These are phyloP conservation scores for Protaetia brevitarsis DNA, from an alignment of 1,140 invertebrate species.

Conservation along the genomic window DNA sequence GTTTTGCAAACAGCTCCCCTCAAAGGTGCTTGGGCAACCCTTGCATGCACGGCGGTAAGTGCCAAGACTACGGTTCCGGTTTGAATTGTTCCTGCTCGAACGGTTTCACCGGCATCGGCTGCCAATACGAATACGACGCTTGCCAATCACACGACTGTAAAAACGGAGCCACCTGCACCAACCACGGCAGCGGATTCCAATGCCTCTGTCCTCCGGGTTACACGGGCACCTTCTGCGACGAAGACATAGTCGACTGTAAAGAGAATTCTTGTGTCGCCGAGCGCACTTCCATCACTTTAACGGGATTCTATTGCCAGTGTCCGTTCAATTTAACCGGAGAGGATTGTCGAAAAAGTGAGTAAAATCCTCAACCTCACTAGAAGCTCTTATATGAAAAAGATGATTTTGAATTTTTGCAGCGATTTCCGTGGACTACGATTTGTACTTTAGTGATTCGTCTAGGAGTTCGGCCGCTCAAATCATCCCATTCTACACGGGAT, in stretches of 20 bases:
- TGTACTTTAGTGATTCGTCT: slow-evolving; percentile 88
- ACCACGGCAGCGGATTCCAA: slow-evolving; percentile 78
- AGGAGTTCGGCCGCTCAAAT: slow-evolving; percentile 85
- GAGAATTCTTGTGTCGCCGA: slow-evolving; percentile 92
- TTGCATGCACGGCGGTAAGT: slow-evolving; percentile 92
- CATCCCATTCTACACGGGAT: slow-evolving; percentile 81
- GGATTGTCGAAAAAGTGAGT: slow-evolving; percentile 87
- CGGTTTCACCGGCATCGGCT: slow-evolving; percentile 82
- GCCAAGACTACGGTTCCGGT: slow-evolving; percentile 92
- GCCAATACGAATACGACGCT: slow-evolving; percentile 91
- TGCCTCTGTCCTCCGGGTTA: slow-evolving; percentile 84
- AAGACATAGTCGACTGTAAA: slow-evolving; percentile 89
- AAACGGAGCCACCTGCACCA: slow-evolving; percentile 88
- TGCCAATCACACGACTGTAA: slow-evolving; percentile 84
- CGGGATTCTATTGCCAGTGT: slow-evolving; percentile 93
- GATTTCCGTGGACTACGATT: slow-evolving; percentile 93
- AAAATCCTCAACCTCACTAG: background rate
- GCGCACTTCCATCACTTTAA: slow-evolving; percentile 92
- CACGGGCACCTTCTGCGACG: slow-evolving; percentile 85
- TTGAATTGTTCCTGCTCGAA: slow-evolving; percentile 88
- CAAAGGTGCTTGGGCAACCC: slow-evolving; percentile 94
- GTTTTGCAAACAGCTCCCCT: slow-evolving; percentile 92
- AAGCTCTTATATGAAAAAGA: background rate
- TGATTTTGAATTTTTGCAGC: slow-evolving; percentile 56
- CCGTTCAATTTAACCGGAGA: slow-evolving; percentile 95